Evolutionary conservation across 2,797 vertebrate species (phyloP).

Genomic region (Phataginus tetradactyla): DNA sequence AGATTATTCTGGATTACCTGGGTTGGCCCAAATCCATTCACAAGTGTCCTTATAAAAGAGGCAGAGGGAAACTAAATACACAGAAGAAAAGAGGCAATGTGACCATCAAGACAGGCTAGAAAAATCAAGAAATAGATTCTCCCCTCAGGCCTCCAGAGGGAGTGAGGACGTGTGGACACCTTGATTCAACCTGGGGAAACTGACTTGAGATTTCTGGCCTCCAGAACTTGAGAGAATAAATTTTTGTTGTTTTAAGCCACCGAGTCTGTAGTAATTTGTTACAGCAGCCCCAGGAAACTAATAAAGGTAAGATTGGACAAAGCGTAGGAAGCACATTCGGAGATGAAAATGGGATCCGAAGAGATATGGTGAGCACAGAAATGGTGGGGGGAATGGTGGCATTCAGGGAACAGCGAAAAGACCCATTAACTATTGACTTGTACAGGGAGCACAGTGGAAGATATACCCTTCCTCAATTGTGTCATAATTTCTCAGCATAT

Average conservation of each 20-base stretch:
- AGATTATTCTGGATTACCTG: background rate
- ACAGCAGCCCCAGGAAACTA: background rate
- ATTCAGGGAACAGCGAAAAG: background rate
- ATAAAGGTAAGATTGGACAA: background rate
- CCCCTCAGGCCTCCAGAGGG: background rate
- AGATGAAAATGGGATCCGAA: background rate
- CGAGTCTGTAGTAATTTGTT: background rate
- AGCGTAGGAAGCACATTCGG: background rate
- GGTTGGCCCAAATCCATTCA: background rate
- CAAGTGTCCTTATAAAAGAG: background rate
- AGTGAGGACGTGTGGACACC: too few species aligned
- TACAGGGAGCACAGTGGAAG: rapidly evolving
- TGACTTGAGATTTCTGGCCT: background rate
- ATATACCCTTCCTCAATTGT: background rate
- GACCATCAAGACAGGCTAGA: background rate
- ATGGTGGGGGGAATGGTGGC: background rate
- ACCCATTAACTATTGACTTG: too few species aligned
- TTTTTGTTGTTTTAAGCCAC: background rate
- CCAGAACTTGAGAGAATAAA: background rate
- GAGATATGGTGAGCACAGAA: background rate
- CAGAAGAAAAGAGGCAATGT: background rate
- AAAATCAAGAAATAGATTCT: background rate
- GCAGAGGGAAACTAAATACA: background rate
- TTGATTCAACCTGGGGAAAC: background rate
- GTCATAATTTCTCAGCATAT: background rate